These are phyloP conservation scores for Otolemur garnettii DNA, from an alignment of 2,113 vertebrate genomes.

Conservation along the genomic window DNA sequence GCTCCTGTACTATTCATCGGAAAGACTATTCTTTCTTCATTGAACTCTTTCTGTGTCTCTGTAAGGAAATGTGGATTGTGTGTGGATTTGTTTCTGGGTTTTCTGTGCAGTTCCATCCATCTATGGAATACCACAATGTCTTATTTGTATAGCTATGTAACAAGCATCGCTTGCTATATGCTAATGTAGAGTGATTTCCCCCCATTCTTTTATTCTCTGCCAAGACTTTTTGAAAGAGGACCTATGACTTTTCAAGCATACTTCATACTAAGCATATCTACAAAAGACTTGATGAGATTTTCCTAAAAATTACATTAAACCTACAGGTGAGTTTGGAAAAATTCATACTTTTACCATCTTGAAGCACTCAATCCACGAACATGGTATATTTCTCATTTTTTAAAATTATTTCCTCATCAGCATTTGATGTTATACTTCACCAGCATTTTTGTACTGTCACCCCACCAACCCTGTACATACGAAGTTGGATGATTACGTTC, in stretches of 20 bases:
- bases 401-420: too few species aligned
- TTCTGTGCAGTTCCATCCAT: fast-evolving
- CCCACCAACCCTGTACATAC: not conserved
- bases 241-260: not conserved
- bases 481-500: too few species aligned
- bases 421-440: not conserved
- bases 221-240: not conserved
- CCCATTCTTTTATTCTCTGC: not conserved
- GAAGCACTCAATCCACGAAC: not conserved
- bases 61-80: not conserved
- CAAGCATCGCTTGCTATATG: not conserved
- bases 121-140: not conserved
- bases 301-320: not conserved
- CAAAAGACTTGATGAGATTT: not conserved
- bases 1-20: not conserved
- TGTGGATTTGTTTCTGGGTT: not conserved
- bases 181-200: not conserved
- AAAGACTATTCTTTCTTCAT: not conserved
- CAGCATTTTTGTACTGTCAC: not conserved
- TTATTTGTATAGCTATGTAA: not conserved
- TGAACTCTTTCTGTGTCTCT: not conserved
- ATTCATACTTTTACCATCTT: not conserved
- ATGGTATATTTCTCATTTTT: not conserved
- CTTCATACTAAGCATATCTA: not conserved
- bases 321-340: not conserved